phyloP scores from a whole-genome alignment of 1,140 invertebrate species.

The Bactericera cockerelli region DNA sequence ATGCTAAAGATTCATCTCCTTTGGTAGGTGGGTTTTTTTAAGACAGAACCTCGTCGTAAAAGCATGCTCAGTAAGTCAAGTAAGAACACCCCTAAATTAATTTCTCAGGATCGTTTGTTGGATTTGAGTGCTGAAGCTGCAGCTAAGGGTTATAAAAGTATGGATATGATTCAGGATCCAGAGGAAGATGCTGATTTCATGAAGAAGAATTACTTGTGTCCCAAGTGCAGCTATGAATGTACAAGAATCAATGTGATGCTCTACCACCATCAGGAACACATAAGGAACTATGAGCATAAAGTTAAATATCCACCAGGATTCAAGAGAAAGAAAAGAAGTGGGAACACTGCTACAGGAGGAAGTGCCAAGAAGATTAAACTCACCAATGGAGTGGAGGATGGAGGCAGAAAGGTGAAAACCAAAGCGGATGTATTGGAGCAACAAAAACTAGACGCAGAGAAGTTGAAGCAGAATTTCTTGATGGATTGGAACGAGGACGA shows the following conservation, averaged over 20 bases:
- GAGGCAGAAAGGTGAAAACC: conserved; percentile 5
- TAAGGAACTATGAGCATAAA: conserved; percentile 25
- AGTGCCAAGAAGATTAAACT: conserved; percentile 16
- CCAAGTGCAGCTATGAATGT: conserved; percentile 43
- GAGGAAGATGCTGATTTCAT: conserved; percentile 17
- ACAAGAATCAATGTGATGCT: conserved; percentile 49
- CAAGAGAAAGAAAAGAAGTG: conserved; percentile 9
- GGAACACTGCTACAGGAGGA: not conserved
- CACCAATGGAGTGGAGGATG: not conserved
- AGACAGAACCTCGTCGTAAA: not conserved
- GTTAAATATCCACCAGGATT: not conserved
- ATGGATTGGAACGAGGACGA: conserved; percentile 31
- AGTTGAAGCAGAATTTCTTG: conserved; percentile 1
- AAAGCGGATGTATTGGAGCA: conserved; percentile 8
- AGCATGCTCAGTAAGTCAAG: not conserved
- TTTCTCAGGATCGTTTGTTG: conserved; percentile 31
- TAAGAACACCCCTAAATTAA: conserved; percentile 4
- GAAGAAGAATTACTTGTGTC: conserved; percentile 36
- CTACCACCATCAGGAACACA: conserved; percentile 47
- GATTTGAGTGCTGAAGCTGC: conserved; percentile 24
- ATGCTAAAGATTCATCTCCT: conserved; percentile 14
- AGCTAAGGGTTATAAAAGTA: conserved; percentile 43
- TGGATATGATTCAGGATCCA: conserved; percentile 39
- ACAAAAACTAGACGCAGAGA: conserved; percentile 21
- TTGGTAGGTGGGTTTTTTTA: not conserved